Evolutionary conservation across 2,888 invertebrate genomes (phyloP).

Genomic region (Ditylenchus weischeri): DNA sequence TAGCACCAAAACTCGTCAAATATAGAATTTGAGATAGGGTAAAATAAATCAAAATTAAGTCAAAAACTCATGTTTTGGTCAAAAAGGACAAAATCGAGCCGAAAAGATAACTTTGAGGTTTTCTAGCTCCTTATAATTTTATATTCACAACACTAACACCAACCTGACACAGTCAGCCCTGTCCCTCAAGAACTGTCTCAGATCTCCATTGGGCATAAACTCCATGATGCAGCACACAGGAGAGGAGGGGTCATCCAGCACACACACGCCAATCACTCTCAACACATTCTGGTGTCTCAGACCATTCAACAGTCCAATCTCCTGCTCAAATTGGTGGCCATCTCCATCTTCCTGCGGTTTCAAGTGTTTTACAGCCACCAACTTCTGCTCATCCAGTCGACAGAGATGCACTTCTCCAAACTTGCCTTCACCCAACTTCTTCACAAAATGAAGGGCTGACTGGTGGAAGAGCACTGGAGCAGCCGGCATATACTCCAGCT

Average conservation of each 20-base stretch:
- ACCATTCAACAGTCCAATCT: constrained; percentile 39
- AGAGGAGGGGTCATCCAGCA: constrained; percentile 28
- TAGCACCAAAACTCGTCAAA: not conserved
- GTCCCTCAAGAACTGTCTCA: constrained; percentile 9
- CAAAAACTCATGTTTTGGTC: no score
- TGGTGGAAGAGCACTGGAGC: not conserved
- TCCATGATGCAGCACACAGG: constrained; percentile 74
- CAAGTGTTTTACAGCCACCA: constrained; percentile 40
- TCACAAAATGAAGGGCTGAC: constrained; percentile 71
- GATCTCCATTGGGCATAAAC: constrained; percentile 61
- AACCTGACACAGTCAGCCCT: not conserved
- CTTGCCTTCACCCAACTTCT: constrained; percentile 67
- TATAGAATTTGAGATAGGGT: no score
- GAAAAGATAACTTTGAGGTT: no score
- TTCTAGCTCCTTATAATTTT: no score
- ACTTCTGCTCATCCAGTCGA: constrained; percentile 35
- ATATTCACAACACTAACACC: not conserved
- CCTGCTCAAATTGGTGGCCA: constrained; percentile 36
- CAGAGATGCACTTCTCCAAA: constrained; percentile 43
- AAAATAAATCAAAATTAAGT: no score
- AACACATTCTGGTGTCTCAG: constrained; percentile 51
- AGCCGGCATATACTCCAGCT: not conserved
- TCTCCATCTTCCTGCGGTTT: constrained; percentile 28
- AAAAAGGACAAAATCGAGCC: no score
- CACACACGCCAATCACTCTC: constrained; percentile 46